Evolutionary conservation across 2,797 vertebrate genomes (phyloP).

Genomic region (Valencia hispanica): DNA sequence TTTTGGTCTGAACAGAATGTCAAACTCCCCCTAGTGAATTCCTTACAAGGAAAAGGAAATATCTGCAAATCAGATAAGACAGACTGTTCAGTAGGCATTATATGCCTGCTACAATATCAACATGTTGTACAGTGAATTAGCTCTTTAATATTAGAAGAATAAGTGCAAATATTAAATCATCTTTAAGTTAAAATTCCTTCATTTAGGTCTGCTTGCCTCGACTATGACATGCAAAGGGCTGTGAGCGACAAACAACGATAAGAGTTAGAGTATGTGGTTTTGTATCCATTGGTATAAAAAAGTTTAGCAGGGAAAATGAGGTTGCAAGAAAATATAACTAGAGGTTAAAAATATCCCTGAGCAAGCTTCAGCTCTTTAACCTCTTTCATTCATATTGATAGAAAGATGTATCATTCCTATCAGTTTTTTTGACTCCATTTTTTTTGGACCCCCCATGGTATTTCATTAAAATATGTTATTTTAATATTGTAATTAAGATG

Average conservation of each 20-base stretch:
- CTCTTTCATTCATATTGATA: slow-evolving; percentile 56
- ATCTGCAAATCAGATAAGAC: neutral
- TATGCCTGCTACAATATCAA: neutral
- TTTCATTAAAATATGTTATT: slow-evolving; percentile 63
- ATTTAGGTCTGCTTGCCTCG: slow-evolving; percentile 23
- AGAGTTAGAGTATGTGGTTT: slow-evolving; percentile 20
- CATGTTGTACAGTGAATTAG: neutral
- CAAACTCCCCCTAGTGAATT: neutral
- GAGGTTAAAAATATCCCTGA: slow-evolving; percentile 68
- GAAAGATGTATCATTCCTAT: slow-evolving; percentile 51
- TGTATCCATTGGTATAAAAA: slow-evolving; percentile 27
- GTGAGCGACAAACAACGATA: slow-evolving; percentile 41
- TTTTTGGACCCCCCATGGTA: slow-evolving; percentile 35
- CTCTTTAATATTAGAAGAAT: slow-evolving; percentile 1
- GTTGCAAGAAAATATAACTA: slow-evolving; percentile 49
- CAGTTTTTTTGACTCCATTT: slow-evolving; percentile 17
- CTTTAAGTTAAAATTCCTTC: slow-evolving; percentile 13
- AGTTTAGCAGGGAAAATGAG: slow-evolving; percentile 44
- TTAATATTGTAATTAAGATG: slow-evolving; percentile 69
- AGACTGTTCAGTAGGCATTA: neutral
- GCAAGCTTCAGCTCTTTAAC: slow-evolving; percentile 42
- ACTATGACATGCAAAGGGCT: slow-evolving; percentile 23
- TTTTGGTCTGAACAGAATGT: neutral
- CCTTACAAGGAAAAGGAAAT: slow-evolving; percentile 14
- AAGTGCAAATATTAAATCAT: neutral